Percentiles rank a stretch among this genome's conserved stretches.
These are phyloP conservation scores for Eulacestoma nigropectus DNA, from an alignment of 2,113 vertebrate genomes.

Conservation along the genomic window DNA sequence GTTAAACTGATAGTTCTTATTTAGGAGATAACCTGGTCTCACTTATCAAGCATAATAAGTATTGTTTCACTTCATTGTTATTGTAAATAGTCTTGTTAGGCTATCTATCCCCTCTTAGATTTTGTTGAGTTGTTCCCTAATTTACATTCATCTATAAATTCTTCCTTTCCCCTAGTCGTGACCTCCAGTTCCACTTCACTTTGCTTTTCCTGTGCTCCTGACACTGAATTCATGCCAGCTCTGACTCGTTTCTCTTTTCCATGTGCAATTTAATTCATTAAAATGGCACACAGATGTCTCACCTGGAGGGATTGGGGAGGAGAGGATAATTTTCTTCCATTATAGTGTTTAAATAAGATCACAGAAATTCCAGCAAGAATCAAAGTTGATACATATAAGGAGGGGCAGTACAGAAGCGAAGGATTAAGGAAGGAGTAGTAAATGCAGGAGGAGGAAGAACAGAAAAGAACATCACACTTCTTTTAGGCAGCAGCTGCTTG, in stretches of 20 bases:
- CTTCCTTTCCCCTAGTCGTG: background rate
- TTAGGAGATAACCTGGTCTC: background rate
- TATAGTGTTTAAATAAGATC: background rate
- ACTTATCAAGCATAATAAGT: background rate
- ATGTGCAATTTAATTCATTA: background rate
- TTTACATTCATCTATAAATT: background rate
- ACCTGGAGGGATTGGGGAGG: background rate
- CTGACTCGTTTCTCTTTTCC: background rate
- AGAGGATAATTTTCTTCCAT: background rate
- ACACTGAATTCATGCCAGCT: background rate
- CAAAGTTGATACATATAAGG: background rate
- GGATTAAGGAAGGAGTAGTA: background rate
- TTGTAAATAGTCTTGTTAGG: background rate
- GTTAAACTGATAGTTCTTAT: background rate
- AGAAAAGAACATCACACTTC: background rate
- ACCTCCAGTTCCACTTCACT: background rate
- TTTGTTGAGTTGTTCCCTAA: background rate
- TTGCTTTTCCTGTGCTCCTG: background rate
- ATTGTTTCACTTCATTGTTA: background rate
- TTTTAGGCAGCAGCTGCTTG: background rate
- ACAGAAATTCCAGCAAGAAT: background rate
- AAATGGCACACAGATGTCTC: background rate
- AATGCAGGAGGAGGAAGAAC: background rate
- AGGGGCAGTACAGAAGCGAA: background rate
- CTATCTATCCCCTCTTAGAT: background rate